Evolutionary conservation across 2,888 invertebrate species (phyloP).

Genomic region (Orthosia gothica): DNA sequence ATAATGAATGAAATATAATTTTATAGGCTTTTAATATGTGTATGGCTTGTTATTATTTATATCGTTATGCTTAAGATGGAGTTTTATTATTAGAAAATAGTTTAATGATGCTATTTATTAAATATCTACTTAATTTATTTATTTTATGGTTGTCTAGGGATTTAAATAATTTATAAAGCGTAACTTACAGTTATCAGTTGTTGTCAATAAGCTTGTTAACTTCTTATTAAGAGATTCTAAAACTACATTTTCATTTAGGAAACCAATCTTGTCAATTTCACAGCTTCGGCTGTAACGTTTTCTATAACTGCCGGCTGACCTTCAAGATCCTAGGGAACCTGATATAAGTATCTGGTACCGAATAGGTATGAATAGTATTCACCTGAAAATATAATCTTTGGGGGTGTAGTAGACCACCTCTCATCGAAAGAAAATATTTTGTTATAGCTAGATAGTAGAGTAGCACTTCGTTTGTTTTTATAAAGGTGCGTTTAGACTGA

Average conservation of each 20-base stretch:
- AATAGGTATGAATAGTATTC: not conserved
- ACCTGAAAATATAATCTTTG: conserved; percentile 7
- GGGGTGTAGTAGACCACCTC: not conserved
- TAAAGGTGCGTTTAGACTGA: not conserved
- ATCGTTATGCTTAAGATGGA: not conserved
- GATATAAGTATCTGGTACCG: conserved; percentile 14
- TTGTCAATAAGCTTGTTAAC: too few species aligned
- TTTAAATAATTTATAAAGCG: not conserved
- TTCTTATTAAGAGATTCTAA: not conserved
- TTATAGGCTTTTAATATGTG: not conserved
- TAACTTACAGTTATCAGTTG: too few species aligned
- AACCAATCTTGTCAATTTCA: not conserved
- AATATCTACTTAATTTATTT: not conserved
- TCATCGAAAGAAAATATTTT: conserved; percentile 24
- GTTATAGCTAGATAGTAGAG: not conserved
- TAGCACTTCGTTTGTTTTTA: not conserved
- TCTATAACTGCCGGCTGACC: conserved; percentile 11
- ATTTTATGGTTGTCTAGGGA: not conserved
- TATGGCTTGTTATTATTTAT: not conserved
- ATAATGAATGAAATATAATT: not conserved
- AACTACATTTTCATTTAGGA: too few species aligned
- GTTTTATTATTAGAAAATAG: not conserved
- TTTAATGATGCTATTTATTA: not conserved
- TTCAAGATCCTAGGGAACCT: conserved; percentile 5
- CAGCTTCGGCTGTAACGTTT: not conserved